These are phyloP conservation scores for Contarinia nasturtii DNA, from an alignment of 1,140 invertebrate species.

Conservation along the genomic window DNA sequence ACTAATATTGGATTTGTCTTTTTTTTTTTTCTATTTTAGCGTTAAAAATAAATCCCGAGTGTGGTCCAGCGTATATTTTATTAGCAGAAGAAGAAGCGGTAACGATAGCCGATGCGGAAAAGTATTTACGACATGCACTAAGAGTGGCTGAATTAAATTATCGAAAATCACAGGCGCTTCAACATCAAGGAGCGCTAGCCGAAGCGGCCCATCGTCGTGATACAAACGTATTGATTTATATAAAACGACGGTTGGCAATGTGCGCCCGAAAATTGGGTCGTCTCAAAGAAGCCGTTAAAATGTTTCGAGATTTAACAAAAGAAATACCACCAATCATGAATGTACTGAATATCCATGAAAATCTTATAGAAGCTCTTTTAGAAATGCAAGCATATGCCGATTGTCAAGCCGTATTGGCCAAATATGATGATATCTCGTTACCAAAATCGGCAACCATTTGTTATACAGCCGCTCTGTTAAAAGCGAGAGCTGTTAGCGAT, in stretches of 20 bases:
- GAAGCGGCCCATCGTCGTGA: constrained; percentile 76
- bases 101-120: constrained; percentile 77
- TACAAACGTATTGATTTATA: constrained; percentile 89
- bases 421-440: constrained; percentile 90
- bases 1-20: no score
- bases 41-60: constrained; percentile 78
- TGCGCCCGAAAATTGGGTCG: constrained; percentile 86
- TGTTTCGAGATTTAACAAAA: constrained; percentile 93
- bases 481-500: constrained; percentile 81
- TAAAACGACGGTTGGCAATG: constrained; percentile 88
- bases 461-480: constrained; percentile 88
- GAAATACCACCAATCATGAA: constrained; percentile 86
- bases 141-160: constrained; percentile 79
- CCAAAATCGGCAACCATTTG: constrained; percentile 95
- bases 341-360: constrained; percentile 92
- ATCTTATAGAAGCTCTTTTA: constrained; percentile 85
- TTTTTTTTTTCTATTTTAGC: constrained; percentile 26
- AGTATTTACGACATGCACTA: constrained; percentile 69
- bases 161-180: constrained; percentile 41
- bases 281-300: constrained; percentile 88
- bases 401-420: constrained; percentile 77
- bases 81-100: constrained; percentile 92
- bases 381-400: constrained; percentile 95
- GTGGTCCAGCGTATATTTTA: constrained; percentile 87
- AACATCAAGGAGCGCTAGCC: constrained; percentile 53